Evolutionary conservation across 2,113 vertebrate genomes (phyloP), one percentile per base, ranked within the genome.

Genomic region (Cephalopholis sonnerati): DNA sequence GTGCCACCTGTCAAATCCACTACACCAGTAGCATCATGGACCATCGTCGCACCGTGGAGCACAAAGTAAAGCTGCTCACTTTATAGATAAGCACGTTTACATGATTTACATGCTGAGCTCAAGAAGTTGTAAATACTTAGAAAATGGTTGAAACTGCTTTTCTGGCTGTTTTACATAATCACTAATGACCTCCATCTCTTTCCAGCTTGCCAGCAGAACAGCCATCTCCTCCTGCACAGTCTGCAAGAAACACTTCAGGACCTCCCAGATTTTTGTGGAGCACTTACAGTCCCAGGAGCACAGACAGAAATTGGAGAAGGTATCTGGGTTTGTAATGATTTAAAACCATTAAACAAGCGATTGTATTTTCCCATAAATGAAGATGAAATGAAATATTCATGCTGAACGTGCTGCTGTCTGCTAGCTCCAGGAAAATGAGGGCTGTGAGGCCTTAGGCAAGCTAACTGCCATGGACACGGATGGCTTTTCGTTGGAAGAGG

Each of bases 271-370:
- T 70, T 99, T 99, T 32, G 95, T 99, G 89, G 97, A 98, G 83
- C 98, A 99, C 44, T 95, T 99, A 93, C 97, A 99, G 90, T 97
- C 97, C 9, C 92, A 93, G 68, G 97, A 96, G 61, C 98, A 99
- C 91, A 96, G 97, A 75, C 96, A 97, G 86, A 96, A 96, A 87
- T 95, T 96, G 75, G 95, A 96, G 89, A 96, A 97, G 96, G 97
- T 97, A 72, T 58, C 17, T 5, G 22, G 25, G 25, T 70, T 50
- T 80, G 25, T 22, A 13, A 9, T 18, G 15, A 12, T 41, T 61
- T 25, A 51, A 4, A 62, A 27, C 6, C 7, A 65, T 17, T 48
- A 3, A n/a, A 27, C 3, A 39, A 27, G 17, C 46, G 50, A 41
- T n/a, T n/a, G 13, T 46, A 1, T 64, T 77, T 53, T 39, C 32